A percentile compares a stretch with the other conserved stretches of the same genome.
phyloP scores from a whole-genome alignment of 2,888 invertebrate genomes.

The Eudemis profundana region DNA sequence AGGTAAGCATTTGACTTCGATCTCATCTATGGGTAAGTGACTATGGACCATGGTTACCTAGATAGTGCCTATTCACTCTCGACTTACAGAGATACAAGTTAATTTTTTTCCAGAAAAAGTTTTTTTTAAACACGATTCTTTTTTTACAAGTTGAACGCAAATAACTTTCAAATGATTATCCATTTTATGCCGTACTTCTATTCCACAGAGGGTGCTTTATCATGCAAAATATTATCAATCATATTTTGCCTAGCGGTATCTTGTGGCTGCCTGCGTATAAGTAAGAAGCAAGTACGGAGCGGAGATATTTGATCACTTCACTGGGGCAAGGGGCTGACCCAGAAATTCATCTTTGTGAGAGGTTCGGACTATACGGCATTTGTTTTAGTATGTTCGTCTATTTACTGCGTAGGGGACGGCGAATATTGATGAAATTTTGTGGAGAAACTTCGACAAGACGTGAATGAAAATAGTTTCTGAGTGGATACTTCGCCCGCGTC shows the following conservation, averaged over 20 bases:
- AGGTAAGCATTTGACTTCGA: too few relatives aligned
- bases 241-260: slow-evolving; percentile 12
- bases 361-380: slow-evolving; percentile 75
- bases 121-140: too few relatives aligned
- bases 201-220: slow-evolving; percentile 8
- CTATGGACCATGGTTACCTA: too few relatives aligned
- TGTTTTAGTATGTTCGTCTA: slow-evolving; percentile 74
- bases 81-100: too few relatives aligned
- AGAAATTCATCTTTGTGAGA: slow-evolving; percentile 78
- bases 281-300: slow-evolving; percentile 53
- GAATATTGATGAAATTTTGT: slow-evolving; percentile 40
- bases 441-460: slow-evolving; percentile 24
- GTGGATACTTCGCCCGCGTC: slow-evolving; percentile 10
- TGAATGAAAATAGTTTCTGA: slow-evolving; percentile 39
- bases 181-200: background rate
- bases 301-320: slow-evolving; percentile 72
- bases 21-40: too few relatives aligned
- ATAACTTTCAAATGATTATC: background rate
- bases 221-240: slow-evolving; percentile 31
- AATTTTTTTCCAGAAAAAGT: too few relatives aligned
- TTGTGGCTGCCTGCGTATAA: slow-evolving; percentile 5
- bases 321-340: slow-evolving; percentile 61
- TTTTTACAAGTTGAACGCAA: background rate
- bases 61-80: too few relatives aligned
- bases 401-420: slow-evolving; percentile 53